Base-by-base conservation (phyloP, 2,888 invertebrate species). In the Belgica antarctica region DNA sequence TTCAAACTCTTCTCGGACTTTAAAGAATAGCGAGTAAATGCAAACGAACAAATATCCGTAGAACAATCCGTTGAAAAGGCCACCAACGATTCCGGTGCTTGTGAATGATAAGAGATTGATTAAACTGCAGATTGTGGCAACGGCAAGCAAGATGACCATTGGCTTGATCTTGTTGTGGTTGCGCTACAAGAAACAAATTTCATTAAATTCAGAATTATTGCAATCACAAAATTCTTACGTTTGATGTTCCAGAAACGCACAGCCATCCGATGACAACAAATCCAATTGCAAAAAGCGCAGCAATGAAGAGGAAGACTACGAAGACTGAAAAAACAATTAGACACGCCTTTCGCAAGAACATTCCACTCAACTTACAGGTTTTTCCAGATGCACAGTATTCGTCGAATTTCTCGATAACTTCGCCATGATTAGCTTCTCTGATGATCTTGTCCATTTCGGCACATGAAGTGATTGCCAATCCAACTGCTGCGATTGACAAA, bases 21-120 rank as follows among this genome's bases (percentile, higher is more conserved):
- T 46, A 70, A 52, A 46, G 52, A 65, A 52, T 24, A 52, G n/a
- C 19, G 28, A 57, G 27, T 28, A 8, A 15, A 61, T 0, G 62
- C 15, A 8, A 70, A 62, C 27, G 46, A 61, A 70, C 69, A 62
- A n/a, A 52, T 68, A 12, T 17, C 65, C 70, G 10, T 52, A 34
- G 7, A 25, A 70, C 52, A 28, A 69, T 27, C 15, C 68, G 22
- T 52, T 22, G 12, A 52, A 3, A 3, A 52, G 12, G 4, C 52
- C 52, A 52, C 10, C 10, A 12, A 52, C 24, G 19, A 52, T 12
- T 22, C 22, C 52, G 3, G 17, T 4, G 22, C 4, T 5, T 2
- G 3, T 52, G 5, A 52, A 19, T 2, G 17, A 52, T 10, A 52
- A 12, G 10, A 52, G 17, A 10, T 4, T 19, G 22, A 59, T 25